A percentile compares a stretch with the other conserved stretches of the same genome.
Evolutionary conservation across 2,113 vertebrate genomes (phyloP).

Genomic region (Xiphophorus maculatus): DNA sequence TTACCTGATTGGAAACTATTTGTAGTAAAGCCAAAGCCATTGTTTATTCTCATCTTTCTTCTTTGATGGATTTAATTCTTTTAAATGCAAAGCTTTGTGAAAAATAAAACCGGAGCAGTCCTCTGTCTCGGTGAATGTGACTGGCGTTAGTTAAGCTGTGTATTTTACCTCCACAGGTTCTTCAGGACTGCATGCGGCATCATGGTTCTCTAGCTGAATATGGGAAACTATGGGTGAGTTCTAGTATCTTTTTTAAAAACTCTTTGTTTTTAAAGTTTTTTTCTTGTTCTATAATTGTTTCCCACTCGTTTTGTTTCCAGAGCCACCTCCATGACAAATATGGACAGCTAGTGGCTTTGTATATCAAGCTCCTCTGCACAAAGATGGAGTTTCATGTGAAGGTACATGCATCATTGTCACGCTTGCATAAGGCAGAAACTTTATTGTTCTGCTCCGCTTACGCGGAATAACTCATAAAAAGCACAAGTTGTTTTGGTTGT

Average conservation of each 20-base stretch:
- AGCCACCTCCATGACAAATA: constrained; percentile 90
- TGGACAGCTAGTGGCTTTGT: constrained; percentile 88
- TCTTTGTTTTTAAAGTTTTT: neutral
- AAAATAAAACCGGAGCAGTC: too few relatives aligned
- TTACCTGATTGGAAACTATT: neutral
- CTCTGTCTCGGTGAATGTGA: too few relatives aligned
- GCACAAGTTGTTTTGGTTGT: too few relatives aligned
- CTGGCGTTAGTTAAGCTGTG: neutral
- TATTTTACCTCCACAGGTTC: constrained; percentile 78
- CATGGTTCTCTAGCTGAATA: constrained; percentile 90
- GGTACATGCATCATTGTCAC: constrained; percentile 69
- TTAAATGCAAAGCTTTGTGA: neutral
- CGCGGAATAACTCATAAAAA: too few relatives aligned
- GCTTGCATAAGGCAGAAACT: neutral
- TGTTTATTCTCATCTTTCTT: neutral
- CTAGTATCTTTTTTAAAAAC: neutral
- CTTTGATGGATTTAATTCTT: neutral
- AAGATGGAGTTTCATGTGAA: constrained; percentile 94
- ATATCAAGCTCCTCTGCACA: constrained; percentile 87
- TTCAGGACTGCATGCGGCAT: constrained; percentile 95
- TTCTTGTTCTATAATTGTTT: neutral
- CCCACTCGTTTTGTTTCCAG: constrained; percentile 59
- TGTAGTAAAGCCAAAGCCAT: neutral
- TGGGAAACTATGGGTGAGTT: constrained; percentile 91
- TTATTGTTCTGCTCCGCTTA: too few relatives aligned